These are phyloP conservation scores for Pseudomugil tenellus DNA, from an alignment of 2,797 vertebrate genomes.

Conservation along the genomic window DNA sequence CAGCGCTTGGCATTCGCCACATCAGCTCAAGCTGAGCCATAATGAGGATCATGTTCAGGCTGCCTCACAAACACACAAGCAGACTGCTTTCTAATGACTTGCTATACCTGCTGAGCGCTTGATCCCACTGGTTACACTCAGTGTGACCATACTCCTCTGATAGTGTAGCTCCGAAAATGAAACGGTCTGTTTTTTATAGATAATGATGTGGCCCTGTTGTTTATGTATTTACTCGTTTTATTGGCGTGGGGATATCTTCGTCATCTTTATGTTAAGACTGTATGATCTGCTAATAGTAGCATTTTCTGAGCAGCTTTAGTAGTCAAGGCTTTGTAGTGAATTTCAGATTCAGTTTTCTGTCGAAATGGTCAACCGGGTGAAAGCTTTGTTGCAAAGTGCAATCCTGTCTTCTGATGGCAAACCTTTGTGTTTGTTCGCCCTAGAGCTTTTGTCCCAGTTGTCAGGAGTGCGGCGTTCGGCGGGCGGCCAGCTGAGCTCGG, in stretches of 20 bases:
- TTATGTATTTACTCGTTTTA: neutral
- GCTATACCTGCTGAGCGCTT: slow-evolving; percentile 27
- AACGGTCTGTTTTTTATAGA: neutral
- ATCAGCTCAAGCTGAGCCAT: slow-evolving; percentile 64
- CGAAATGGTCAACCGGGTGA: neutral
- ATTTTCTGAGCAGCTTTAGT: neutral
- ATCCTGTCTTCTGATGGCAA: neutral
- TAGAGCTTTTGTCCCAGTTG: slow-evolving; percentile 97
- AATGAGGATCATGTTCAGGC: slow-evolving; percentile 57
- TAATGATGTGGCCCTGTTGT: neutral
- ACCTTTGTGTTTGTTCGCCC: neutral
- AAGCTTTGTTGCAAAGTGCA: neutral
- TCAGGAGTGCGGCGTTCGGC: slow-evolving; percentile 96
- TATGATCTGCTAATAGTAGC: neutral
- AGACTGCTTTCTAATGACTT: slow-evolving; percentile 31
- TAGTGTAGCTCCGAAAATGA: neutral
- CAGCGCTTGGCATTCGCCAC: slow-evolving; percentile 44
- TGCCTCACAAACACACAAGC: slow-evolving; percentile 23
- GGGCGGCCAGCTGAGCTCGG: slow-evolving; percentile 96
- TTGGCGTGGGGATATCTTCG: neutral
- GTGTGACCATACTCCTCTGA: neutral
- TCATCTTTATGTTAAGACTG: neutral
- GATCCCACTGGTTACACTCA: slow-evolving; percentile 5
- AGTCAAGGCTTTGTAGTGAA: neutral
- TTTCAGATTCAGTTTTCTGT: neutral